Conservation (phyloP, 2,797 vertebrate genomes). For the Hapalemur alaotrensis region DNA sequence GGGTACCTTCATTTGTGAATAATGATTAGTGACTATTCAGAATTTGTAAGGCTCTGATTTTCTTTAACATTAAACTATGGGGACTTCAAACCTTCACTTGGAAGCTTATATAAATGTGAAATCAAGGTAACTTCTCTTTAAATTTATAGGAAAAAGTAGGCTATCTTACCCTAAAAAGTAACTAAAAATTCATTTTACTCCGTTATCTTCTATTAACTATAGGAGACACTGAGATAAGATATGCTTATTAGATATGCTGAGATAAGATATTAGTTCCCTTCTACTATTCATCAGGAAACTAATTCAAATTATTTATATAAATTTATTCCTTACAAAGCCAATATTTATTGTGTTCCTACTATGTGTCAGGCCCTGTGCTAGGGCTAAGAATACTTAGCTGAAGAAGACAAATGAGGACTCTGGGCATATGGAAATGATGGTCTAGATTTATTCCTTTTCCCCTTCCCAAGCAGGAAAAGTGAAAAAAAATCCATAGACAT, state of each 20-base stretch:
- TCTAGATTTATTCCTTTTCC: not conserved
- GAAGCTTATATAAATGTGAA: not conserved
- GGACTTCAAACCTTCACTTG: not conserved
- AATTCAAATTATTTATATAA: not conserved
- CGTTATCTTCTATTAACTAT: not conserved
- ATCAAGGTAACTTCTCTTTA: not conserved
- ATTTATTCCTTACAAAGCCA: not conserved
- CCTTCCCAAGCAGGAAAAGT: not conserved
- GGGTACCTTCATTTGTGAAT: not conserved
- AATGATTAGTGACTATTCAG: not conserved
- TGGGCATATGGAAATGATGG: not conserved
- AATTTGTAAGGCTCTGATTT: not conserved
- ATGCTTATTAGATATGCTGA: not conserved
- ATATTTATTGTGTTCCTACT: slow-evolving; percentile 29
- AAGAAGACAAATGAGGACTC: not conserved
- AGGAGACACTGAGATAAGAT: not conserved
- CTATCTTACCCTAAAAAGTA: not conserved
- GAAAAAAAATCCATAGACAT: not conserved
- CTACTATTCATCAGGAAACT: not conserved
- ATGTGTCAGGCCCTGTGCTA: not conserved
- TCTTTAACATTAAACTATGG: not conserved
- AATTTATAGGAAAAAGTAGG: not conserved
- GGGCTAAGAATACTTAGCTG: not conserved
- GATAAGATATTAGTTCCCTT: not conserved
- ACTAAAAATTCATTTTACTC: not conserved